A percentile compares a stretch with the other conserved stretches of the same genome.
Conservation (phyloP, 2,113 vertebrate genomes). For the Ceyx margarethae region DNA sequence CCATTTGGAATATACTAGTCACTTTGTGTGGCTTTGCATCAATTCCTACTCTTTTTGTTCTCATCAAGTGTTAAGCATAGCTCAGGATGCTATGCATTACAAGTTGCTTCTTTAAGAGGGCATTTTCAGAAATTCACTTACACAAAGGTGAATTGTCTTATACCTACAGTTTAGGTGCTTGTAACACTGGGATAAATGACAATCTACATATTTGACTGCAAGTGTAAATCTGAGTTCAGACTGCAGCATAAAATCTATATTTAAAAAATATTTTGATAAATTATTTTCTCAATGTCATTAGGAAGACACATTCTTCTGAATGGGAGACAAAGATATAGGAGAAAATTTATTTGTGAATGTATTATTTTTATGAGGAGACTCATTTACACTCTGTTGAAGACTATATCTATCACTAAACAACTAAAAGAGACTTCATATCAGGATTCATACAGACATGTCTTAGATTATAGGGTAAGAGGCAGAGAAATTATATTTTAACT, state of each 20-base stretch:
- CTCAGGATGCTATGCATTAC: neutral
- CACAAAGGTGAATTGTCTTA: neutral
- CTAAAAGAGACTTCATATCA: neutral
- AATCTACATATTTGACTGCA: neutral
- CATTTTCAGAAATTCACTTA: neutral
- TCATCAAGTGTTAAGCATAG: neutral
- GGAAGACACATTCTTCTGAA: too few species aligned
- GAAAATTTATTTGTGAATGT: too few species aligned
- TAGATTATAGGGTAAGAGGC: neutral
- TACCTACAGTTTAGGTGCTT: neutral
- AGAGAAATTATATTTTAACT: conserved; percentile 46
- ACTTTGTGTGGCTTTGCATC: neutral
- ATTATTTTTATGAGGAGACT: too few species aligned
- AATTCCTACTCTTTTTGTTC: neutral
- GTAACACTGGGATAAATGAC: neutral
- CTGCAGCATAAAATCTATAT: neutral
- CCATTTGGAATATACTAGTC: neutral
- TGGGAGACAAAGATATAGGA: too few species aligned
- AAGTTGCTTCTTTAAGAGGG: neutral
- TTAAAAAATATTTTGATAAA: neutral
- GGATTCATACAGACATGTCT: neutral
- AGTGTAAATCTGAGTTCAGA: neutral
- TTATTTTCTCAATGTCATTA: too few species aligned
- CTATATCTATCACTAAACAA: neutral
- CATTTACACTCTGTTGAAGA: neutral